Evolutionary conservation across 1,140 invertebrate genomes (phyloP).

Genomic region (Drosophila melanogaster): DNA sequence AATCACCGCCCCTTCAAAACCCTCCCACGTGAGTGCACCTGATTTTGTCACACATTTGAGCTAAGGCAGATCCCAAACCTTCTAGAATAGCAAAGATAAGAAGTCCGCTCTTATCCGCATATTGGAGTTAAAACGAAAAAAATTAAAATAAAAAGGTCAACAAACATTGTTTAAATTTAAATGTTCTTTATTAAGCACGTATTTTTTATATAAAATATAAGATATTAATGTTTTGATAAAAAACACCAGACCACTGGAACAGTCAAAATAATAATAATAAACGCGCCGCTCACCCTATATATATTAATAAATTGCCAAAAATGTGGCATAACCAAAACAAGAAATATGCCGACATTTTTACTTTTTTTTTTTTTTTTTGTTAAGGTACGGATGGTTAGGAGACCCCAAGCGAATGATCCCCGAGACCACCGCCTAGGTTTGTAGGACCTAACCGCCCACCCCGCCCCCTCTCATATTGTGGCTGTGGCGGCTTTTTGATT

Average conservation of each 20-base stretch:
- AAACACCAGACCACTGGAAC: not conserved
- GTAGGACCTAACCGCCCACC: conserved; percentile 18
- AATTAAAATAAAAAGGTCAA: not conserved
- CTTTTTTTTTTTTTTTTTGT: not conserved
- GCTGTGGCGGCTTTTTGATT: conserved; percentile 68
- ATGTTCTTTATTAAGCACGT: too few species aligned
- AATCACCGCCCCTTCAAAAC: not conserved
- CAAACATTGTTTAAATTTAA: not conserved
- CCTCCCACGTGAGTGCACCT: not conserved
- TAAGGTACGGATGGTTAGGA: not conserved
- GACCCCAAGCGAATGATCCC: conserved; percentile 20
- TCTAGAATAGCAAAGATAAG: not conserved
- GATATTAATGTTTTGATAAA: too few species aligned
- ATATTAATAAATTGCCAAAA: conserved; percentile 59
- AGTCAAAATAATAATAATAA: conserved; percentile 40
- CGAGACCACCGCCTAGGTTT: conserved; percentile 71
- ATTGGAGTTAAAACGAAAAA: not conserved
- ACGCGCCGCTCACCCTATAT: conserved; percentile 30
- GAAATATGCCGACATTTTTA: conserved; percentile 63
- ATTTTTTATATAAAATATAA: too few species aligned
- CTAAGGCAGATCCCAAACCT: not conserved
- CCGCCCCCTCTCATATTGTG: conserved; percentile 6
- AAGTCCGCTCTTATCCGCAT: not conserved
- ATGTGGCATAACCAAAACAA: conserved; percentile 49
- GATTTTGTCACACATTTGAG: conserved; percentile 9